Evolutionary conservation across 1,140 invertebrate genomes (phyloP).

Genomic region (Anagrus nilaparvatae): DNA sequence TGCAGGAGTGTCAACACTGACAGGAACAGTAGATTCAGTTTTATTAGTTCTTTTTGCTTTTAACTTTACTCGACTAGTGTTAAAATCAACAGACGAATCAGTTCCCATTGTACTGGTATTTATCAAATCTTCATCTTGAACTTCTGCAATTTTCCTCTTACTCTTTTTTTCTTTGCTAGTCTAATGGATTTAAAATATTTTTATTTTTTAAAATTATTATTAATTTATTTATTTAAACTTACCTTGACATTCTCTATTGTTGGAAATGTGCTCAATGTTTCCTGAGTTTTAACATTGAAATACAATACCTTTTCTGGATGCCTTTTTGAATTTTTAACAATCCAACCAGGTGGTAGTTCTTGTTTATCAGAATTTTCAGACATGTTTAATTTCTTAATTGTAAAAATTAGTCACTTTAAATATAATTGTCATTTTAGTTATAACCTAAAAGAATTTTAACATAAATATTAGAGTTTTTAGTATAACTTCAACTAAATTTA

Average conservation of each 20-base stretch:
- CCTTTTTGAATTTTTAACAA: constrained; percentile 22
- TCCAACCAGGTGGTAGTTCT: constrained; percentile 22
- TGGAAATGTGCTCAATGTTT: constrained; percentile 24
- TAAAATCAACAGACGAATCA: not conserved
- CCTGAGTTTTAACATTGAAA: constrained; percentile 29
- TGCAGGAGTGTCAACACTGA: constrained; percentile 9
- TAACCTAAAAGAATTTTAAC: no score
- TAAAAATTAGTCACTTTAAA: no score
- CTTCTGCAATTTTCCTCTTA: constrained; percentile 8
- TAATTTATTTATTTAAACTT: constrained; percentile 7
- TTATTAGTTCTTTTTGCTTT: constrained; percentile 8
- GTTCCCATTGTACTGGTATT: not conserved
- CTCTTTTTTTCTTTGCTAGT: not conserved
- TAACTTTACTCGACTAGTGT: constrained; percentile 16
- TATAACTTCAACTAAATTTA: no score
- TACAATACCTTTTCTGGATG: constrained; percentile 29
- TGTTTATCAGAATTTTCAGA: no score
- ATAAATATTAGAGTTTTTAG: no score
- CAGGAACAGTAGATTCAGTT: not conserved
- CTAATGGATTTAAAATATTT: constrained; percentile 1
- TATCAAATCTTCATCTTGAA: constrained; percentile 1
- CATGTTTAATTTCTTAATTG: no score
- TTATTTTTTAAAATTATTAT: not conserved
- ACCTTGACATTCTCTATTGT: constrained; percentile 8
- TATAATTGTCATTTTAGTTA: no score